These are phyloP conservation scores for Pangasius larnaudii DNA, from an alignment of 2,797 vertebrate species.

Conservation along the genomic window DNA sequence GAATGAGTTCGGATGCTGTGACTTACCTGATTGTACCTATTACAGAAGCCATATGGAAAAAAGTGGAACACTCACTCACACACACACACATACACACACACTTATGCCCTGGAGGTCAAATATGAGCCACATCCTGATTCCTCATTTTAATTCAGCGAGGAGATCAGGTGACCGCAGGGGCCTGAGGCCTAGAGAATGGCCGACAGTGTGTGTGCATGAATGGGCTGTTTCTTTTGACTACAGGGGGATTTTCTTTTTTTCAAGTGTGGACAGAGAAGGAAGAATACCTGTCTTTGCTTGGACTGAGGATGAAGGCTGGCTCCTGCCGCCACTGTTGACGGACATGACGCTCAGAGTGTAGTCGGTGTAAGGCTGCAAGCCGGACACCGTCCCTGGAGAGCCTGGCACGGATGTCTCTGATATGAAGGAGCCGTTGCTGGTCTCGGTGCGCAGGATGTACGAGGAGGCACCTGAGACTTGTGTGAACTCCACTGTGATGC, in stretches of 20 bases:
- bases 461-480: slow-evolving; percentile 70
- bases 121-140: slow-evolving; percentile 46
- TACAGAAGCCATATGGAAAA: slow-evolving; percentile 33
- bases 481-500: slow-evolving; percentile 84
- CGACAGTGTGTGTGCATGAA: slow-evolving; percentile 49
- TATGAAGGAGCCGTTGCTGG: slow-evolving; percentile 69
- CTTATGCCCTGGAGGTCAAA: slow-evolving; percentile 36
- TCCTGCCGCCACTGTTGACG: slow-evolving; percentile 77
- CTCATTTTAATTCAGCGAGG: slow-evolving; percentile 42
- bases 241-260: not conserved
- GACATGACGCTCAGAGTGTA: slow-evolving; percentile 86
- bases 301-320: slow-evolving; percentile 81
- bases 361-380: slow-evolving; percentile 81
- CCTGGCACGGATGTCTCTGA: slow-evolving; percentile 74
- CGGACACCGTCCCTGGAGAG: slow-evolving; percentile 81
- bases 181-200: slow-evolving; percentile 46
- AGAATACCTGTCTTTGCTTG: slow-evolving; percentile 86
- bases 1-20: slow-evolving; percentile 59
- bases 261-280: slow-evolving; percentile 30
- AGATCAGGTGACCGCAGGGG: slow-evolving; percentile 50
- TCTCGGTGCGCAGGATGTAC: slow-evolving; percentile 81
- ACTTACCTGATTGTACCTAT: slow-evolving; percentile 51
- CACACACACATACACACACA: slow-evolving; percentile 1
- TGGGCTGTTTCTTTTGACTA: slow-evolving; percentile 52
- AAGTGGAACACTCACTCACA: not conserved